Conservation (phyloP, 2,888 invertebrate species). For the Pyrocoelia pectoralis region DNA sequence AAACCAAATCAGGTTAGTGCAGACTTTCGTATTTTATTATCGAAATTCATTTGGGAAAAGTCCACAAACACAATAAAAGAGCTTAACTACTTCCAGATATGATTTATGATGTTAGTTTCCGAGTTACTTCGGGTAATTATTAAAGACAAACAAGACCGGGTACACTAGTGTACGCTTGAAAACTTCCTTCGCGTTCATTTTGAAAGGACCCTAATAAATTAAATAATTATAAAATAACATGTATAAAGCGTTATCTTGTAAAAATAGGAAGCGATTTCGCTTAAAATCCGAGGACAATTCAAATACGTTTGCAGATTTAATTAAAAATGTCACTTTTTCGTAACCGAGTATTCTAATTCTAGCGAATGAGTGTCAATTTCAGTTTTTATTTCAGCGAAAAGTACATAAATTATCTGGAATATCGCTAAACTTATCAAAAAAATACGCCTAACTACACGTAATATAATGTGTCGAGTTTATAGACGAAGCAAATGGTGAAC, state of each 20-base stretch:
- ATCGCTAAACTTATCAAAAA: conserved; percentile 23
- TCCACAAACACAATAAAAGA: conserved; percentile 30
- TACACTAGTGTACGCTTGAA: conserved; percentile 17
- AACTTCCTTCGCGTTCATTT: conserved; percentile 19
- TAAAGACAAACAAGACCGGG: conserved; percentile 18
- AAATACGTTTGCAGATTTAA: conserved; percentile 11
- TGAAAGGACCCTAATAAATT: conserved; percentile 29
- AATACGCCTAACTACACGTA: conserved; percentile 40
- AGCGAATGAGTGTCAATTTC: conserved; percentile 1
- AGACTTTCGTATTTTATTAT: not conserved
- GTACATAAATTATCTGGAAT: conserved; percentile 20
- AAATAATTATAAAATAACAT: conserved; percentile 25
- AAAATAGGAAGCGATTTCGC: too few relatives aligned
- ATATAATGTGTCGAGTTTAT: conserved; percentile 39
- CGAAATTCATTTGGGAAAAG: not conserved
- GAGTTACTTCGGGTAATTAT: conserved; percentile 26
- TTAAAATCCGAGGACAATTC: too few relatives aligned
- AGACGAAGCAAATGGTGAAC: conserved; percentile 42
- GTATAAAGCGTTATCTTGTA: conserved; percentile 27
- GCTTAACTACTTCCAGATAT: conserved; percentile 29
- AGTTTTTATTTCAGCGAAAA: conserved; percentile 10
- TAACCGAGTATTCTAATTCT: conserved; percentile 12
- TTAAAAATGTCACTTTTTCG: conserved; percentile 17
- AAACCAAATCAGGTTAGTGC: not conserved
- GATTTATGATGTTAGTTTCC: conserved; percentile 33